These are phyloP conservation scores for Zaprionus ornatus DNA, from an alignment of 1,140 invertebrate genomes.

Conservation along the genomic window DNA sequence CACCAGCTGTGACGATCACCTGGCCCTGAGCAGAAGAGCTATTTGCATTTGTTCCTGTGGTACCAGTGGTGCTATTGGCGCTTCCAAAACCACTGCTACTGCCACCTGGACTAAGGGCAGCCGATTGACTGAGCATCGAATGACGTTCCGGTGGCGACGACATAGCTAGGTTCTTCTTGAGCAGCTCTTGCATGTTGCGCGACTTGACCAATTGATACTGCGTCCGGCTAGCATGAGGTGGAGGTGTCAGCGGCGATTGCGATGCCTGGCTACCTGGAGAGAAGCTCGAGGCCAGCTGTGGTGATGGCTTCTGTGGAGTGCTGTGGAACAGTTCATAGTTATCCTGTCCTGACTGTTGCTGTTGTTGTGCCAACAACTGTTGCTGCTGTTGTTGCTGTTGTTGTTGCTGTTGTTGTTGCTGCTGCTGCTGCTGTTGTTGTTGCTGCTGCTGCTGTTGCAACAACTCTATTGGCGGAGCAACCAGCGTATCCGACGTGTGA, in stretches of 20 bases:
- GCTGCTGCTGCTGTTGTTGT: constrained; percentile 60
- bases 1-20: constrained; percentile 66
- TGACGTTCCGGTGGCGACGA: constrained; percentile 85
- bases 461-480: constrained; percentile 75
- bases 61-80: constrained; percentile 49
- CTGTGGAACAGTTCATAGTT: constrained; percentile 84
- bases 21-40: constrained; percentile 60
- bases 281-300: constrained; percentile 77
- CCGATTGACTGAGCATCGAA: constrained; percentile 86
- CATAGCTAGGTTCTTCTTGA: constrained; percentile 86
- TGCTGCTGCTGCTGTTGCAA: constrained; percentile 82
- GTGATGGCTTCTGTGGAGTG: constrained; percentile 81
- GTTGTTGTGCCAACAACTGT: constrained; percentile 56
- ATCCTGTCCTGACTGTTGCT: constrained; percentile 62
- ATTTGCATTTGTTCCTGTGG: constrained; percentile 25
- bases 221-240: constrained; percentile 86
- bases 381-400: constrained; percentile 58
- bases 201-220: constrained; percentile 85
- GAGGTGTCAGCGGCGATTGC: constrained; percentile 76
- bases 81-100: constrained; percentile 79
- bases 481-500: constrained; percentile 73
- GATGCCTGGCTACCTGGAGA: constrained; percentile 84
- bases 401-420: constrained; percentile 64
- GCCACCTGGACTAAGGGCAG: constrained; percentile 80
- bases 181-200: constrained; percentile 83